These are phyloP conservation scores for Danio jaintianensis DNA, from an alignment of 2,797 vertebrate genomes.

Conservation along the genomic window DNA sequence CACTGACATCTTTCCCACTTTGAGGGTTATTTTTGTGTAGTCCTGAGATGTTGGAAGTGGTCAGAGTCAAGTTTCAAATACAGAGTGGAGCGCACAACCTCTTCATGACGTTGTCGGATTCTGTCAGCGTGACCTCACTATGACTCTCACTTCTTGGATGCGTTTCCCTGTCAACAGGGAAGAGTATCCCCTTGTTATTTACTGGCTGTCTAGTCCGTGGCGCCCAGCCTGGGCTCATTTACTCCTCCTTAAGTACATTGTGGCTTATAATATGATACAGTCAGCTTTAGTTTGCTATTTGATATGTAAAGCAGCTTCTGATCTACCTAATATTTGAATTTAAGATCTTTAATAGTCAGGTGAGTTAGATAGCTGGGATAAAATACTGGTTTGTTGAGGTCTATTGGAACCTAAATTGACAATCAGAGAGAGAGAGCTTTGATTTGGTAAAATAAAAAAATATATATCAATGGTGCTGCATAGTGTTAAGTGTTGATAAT, in stretches of 20 bases:
- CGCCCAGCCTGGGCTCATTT: conserved; percentile 34
- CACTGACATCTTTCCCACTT: conserved; percentile 18
- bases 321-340: background rate
- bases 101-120: conserved; percentile 10
- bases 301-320: conserved; percentile 2
- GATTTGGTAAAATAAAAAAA: too few relatives aligned
- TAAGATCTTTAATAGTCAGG: background rate
- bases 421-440: too few relatives aligned
- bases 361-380: background rate
- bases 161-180: conserved; percentile 32
- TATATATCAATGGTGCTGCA: too few relatives aligned
- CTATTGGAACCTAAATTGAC: background rate
- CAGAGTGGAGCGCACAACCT: background rate
- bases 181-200: conserved; percentile 35
- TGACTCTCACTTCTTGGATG: conserved; percentile 35
- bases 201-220: conserved; percentile 39
- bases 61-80: conserved; percentile 48
- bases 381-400: background rate
- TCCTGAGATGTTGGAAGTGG: conserved; percentile 29
- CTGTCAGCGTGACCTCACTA: conserved; percentile 34
- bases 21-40: conserved; percentile 55
- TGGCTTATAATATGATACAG: conserved; percentile 30
- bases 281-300: conserved; percentile 37
- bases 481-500: too few relatives aligned
- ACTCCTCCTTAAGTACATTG: conserved; percentile 13